Percentiles rank a stretch among this genome's conserved stretches.
Conservation (phyloP, 1,140 invertebrate species). For the Gonatopus flavifemur region DNA sequence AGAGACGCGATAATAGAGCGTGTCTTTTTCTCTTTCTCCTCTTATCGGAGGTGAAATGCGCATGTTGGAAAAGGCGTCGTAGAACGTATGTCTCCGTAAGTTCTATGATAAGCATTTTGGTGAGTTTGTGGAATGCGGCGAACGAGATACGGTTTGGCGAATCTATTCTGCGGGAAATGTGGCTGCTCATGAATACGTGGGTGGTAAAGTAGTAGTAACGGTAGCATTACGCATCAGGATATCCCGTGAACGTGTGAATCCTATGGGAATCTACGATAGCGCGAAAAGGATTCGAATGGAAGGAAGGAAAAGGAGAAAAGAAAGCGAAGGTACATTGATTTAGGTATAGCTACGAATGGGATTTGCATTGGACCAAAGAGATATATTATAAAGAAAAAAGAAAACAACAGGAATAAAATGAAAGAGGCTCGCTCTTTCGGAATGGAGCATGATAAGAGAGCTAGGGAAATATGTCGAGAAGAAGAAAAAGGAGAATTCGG, state of each 20-base stretch:
- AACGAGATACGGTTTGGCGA: slow-evolving; percentile 32
- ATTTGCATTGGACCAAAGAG: slow-evolving; percentile 27
- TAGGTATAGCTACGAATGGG: slow-evolving; percentile 42
- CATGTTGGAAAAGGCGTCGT: no score
- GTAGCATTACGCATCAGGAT: slow-evolving; percentile 28
- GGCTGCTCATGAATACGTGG: slow-evolving; percentile 42
- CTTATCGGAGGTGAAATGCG: no score
- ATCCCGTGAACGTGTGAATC: slow-evolving; percentile 32
- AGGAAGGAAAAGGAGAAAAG: slow-evolving; percentile 18
- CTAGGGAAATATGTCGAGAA: slow-evolving; percentile 38
- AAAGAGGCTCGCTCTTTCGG: no score
- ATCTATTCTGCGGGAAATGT: slow-evolving; percentile 43
- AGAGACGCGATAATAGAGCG: no score
- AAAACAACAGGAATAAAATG: no score
- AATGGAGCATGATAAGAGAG: slow-evolving; percentile 39
- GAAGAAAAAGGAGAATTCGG: slow-evolving; percentile 11
- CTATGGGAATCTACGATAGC: slow-evolving; percentile 6
- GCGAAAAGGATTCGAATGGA: neutral
- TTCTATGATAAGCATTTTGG: no score
- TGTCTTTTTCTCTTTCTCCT: no score
- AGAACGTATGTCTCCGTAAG: no score
- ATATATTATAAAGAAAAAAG: slow-evolving; percentile 27
- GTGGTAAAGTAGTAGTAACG: no score
- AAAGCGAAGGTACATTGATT: slow-evolving; percentile 41
- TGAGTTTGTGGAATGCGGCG: slow-evolving; percentile 18